A percentile compares a stretch with the other conserved stretches of the same genome.
Evolutionary conservation across 2,888 invertebrate genomes (phyloP).

Genomic region (Imbricaverruca yamaguchii): DNA sequence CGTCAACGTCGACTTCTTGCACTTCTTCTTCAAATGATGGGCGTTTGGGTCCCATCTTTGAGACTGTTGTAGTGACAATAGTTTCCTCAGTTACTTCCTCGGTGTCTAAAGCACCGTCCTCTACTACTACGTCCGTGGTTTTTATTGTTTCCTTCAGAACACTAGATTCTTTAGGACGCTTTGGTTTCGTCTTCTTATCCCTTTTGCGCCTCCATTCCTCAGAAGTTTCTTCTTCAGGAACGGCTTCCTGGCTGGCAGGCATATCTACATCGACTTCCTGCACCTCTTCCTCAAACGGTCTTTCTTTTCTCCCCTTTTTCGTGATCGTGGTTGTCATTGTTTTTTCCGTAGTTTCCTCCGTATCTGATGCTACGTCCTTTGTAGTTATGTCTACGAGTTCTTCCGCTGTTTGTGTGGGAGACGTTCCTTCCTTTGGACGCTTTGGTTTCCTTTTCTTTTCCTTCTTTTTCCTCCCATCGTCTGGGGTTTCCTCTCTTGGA

Average conservation of each 20-base stretch:
- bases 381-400: slow-evolving; percentile 24
- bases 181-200: slow-evolving; percentile 35
- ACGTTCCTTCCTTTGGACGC: slow-evolving; percentile 35
- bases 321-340: slow-evolving; percentile 8
- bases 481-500: slow-evolving; percentile 31
- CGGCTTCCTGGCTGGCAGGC: slow-evolving; percentile 6
- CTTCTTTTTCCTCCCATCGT: slow-evolving; percentile 35
- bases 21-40: slow-evolving; percentile 27
- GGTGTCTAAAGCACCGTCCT: background rate
- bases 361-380: slow-evolving; percentile 28
- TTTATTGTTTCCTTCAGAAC: background rate
- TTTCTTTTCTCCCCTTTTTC: no score
- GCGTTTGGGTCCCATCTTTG: slow-evolving; percentile 8
- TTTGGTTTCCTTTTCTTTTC: slow-evolving; percentile 34
- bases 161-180: slow-evolving; percentile 34
- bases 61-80: background rate
- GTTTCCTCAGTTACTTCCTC: background rate
- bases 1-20: slow-evolving; percentile 32
- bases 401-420: slow-evolving; percentile 27
- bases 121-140: no score
- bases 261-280: slow-evolving; percentile 22
- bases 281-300: no score
- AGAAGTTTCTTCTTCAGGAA: slow-evolving; percentile 24
- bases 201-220: slow-evolving; percentile 25
- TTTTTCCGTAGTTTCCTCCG: slow-evolving; percentile 33